These are phyloP conservation scores for Teleopsis dalmanni DNA, from an alignment of 1,140 invertebrate species.

Conservation along the genomic window DNA sequence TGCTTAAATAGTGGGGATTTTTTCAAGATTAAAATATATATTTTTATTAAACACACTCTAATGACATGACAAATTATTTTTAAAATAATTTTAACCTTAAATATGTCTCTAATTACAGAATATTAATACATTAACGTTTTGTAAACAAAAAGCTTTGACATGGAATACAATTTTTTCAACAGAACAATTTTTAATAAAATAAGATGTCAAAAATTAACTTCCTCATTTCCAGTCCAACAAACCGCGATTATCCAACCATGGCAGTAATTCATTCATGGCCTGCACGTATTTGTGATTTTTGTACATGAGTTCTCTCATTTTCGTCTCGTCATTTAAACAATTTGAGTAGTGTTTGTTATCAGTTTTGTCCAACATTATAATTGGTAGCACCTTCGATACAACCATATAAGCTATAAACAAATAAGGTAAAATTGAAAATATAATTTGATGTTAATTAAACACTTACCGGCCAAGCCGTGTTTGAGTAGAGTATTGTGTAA, in stretches of 20 bases:
- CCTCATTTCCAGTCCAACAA: conserved; percentile 35
- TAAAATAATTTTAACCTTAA: too few species aligned
- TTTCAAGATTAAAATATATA: too few species aligned
- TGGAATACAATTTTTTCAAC: too few species aligned
- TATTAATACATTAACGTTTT: too few species aligned
- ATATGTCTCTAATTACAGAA: too few species aligned
- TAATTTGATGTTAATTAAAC: background rate
- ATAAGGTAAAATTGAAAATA: background rate
- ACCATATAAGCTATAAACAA: conserved; percentile 29
- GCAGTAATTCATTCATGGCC: conserved; percentile 30
- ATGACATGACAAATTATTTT: too few species aligned
- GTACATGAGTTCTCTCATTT: conserved; percentile 34
- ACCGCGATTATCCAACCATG: conserved; percentile 41
- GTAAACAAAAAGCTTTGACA: too few species aligned
- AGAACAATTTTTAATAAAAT: too few species aligned
- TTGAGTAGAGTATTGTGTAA: conserved; percentile 28
- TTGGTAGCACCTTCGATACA: conserved; percentile 34
- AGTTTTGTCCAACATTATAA: conserved; percentile 33
- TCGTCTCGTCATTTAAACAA: conserved; percentile 26
- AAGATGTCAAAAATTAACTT: too few species aligned
- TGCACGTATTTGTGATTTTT: conserved; percentile 36
- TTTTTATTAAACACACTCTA: too few species aligned
- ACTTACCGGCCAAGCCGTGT: conserved; percentile 31
- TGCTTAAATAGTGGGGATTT: too few species aligned
- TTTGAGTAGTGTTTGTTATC: conserved; percentile 21